Evolutionary conservation across 1,140 invertebrate species (phyloP), one percentile per base, ranked within the genome.

Genomic region (Phocides pigmalion): DNA sequence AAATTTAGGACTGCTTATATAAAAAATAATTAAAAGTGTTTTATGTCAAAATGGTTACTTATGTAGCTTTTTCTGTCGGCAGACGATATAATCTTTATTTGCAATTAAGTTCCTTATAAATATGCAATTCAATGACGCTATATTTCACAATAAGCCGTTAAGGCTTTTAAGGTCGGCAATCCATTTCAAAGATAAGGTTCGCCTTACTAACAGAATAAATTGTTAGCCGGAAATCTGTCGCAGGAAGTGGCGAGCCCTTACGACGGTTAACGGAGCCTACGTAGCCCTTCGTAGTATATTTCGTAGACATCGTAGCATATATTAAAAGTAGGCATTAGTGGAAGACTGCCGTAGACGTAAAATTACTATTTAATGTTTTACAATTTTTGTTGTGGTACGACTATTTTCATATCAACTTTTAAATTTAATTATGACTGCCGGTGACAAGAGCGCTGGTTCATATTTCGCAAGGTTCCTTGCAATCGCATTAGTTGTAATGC

Each of bases 161-260:
- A 12, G 15, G 20, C 44, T 28, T 47, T 47, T 47, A 47, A 47
- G 44, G 44, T 22, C 44, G 19, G 19, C 19, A 16, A 20, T 47
- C 19, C 20, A 47, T 47, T 47, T 22, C 19, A 16, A 47, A 47
- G 44, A 47, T 47, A 47, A 47, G 44, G 44, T 19, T 47, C 25
- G 9, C 19, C 44, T 17, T 44, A 47, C 17, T n/a, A 28, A 47
- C 44, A 12, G 19, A 47, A 47, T 47, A 47, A 47, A 47, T 47
- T 47, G 19, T 47, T 35, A 9, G 32, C 11, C 19, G 19, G 44
- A 47, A 47, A 47, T 47, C 19, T 47, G 19, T 47, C 44, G 9
- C 44, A 47, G 44, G 44, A 47, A 47, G 44, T 47, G 41, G 15
- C 15, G n/a, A 35, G 19, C 14, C 17, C 44, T 16, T 22, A 12